Conservation (phyloP, 2,797 vertebrate species). For the Buceros bicornis region DNA sequence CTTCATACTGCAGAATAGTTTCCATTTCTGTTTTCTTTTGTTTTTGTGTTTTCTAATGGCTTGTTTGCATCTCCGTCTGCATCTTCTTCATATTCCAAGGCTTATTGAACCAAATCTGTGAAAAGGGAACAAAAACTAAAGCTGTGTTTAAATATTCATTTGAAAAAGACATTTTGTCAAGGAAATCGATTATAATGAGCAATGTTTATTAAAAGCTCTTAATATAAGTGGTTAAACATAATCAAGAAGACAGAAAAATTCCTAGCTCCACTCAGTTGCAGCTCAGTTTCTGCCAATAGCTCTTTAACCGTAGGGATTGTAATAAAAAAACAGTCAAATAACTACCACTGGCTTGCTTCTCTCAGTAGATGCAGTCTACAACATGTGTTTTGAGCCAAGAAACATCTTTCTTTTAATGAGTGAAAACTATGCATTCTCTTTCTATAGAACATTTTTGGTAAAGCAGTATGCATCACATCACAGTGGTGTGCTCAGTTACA, state of each 20-base stretch:
- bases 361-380: background rate
- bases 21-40: background rate
- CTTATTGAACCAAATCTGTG: background rate
- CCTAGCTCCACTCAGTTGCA: background rate
- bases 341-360: background rate
- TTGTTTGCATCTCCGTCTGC: background rate
- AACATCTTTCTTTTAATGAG: background rate
- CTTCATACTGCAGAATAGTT: background rate
- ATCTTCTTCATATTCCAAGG: background rate
- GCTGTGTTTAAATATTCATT: constrained; percentile 29
- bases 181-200: constrained; percentile 21
- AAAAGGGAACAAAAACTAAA: background rate
- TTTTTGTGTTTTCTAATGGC: background rate
- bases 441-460: background rate
- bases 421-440: background rate
- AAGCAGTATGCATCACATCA: background rate
- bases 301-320: background rate
- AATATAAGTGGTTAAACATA: constrained; percentile 13
- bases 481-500: background rate
- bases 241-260: background rate
- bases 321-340: background rate
- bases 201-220: constrained; percentile 40
- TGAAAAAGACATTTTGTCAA: background rate
- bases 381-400: background rate
- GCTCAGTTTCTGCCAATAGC: background rate